Base-by-base conservation (phyloP, 1,140 invertebrate genomes). In the Delia radicum region DNA sequence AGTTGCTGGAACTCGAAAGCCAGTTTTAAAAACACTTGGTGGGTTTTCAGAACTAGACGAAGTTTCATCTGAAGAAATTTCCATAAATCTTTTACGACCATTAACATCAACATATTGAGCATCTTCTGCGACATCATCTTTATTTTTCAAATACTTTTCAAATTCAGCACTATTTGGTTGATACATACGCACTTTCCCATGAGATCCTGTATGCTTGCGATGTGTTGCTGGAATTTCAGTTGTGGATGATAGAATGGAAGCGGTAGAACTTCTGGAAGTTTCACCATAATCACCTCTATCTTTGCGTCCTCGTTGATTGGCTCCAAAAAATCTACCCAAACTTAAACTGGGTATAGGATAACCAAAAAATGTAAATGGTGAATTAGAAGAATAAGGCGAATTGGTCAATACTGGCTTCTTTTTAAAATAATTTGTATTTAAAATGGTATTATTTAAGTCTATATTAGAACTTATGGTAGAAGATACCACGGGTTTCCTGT, bases 361-460 rank as follows among this genome's bases (percentile, higher is more conserved):
- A 0, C 94, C 94, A 80, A 96, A 95, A 79, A 96, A 94, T 15
- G 94, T 94, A 79, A 94, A 94, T 0, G 92, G 85, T 75, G 89
- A 87, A 10, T 88, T 82, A 31, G 81, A 79, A 79, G 87, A 87
- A 33, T 81, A 73, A 21, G 81, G 48, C 31, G 78, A 75, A 3
- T 80, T 79, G 12, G 86, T 83, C 55, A 81, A 81, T 75, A 82
- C 87, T 26, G 83, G 85, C 8, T 83, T 87, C 48, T 86, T 87
- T 80, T 91, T 90, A 13, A 87, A 83, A 75, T 82, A 87, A 74
- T 89, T 90, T 61, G 88, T 88, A 71, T 88, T 88, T 12, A 92
- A 91, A 78, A 93, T 90, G 2, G 93, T 85, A 12, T 91, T 92
- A 8, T 92, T 91, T 3, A 91, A 90, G 76, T 92, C 91, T 24